Base-by-base conservation (phyloP, 1,140 invertebrate genomes). In the Littorina saxatilis region DNA sequence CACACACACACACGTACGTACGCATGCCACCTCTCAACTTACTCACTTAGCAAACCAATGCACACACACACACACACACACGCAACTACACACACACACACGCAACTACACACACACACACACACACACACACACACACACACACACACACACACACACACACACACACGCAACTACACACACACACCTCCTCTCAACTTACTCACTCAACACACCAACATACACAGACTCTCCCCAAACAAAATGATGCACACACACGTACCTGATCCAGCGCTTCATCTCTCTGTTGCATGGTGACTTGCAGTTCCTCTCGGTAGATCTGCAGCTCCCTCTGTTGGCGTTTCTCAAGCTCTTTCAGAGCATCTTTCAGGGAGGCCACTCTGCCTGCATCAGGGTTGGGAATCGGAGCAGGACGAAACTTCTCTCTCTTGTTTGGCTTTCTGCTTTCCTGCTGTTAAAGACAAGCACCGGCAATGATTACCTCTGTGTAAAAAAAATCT, bases 251-350 rank as follows among this genome's bases (percentile, higher is more conserved):
- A 47, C 43, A 47, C 43, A 47, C 27, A 37, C 73, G 58, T 47
- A 85, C 84, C 79, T 80, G 78, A 32, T 80, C 79, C 13, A 83
- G 37, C 2, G 84, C 84, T 27, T 79, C 68, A 70, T 85, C 84
- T 52, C 84, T 58, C 61, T 83, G 84, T 37, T 85, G 82, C 79
- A 85, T 80, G 23, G 82, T 61, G 39, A 85, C 75, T 55, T 83
- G 82, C 76, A 85, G 77, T 73, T 85, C 84, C 58, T 85, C 84
- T 29, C 72, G 79, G 74, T 77, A 82, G 7, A 85, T 74, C 72
- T 83, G 78, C 72, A 72, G 47, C 68, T 83, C 82, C 39, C 66
- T 66, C 77, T 80, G 82, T 2, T 70, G 43, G 39, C 83, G 63
- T 15, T 43, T 39, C 61, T 85, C 82, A 11, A 85, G 43, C 66